Base-by-base conservation (phyloP, 2,113 vertebrate genomes). In the Phoxinus phoxinus region DNA sequence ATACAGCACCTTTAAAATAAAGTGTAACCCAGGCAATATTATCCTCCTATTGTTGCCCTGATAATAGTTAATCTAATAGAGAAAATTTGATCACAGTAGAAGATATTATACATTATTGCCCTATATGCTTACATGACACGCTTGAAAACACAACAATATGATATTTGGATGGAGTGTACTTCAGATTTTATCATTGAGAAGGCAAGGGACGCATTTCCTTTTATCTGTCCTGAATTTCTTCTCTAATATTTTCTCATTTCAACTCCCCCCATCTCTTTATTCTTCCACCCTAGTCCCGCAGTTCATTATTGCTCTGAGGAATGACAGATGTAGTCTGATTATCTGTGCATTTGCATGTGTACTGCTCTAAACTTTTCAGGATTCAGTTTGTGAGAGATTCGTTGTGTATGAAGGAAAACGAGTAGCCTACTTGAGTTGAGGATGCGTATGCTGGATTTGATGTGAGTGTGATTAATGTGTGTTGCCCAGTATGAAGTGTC, bases 401-500 rank as follows among this genome's bases (percentile, higher is more conserved):
- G 5, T 17, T 61, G 75, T 79, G 61, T 35, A 25, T 19, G 30
- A 25, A 74, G n/a, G 12, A 46, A 46, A 44, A 48, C 23, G 7
- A 74, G 11, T 27, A 41, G 41, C 8, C 41, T 9, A 27, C 23
- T 74, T 27, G 41, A 27, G 41, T 74, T 46, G n/a, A 74, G 72
- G 21, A 41, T 41, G 35, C 21, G 13, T 41, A n/a, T 12, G 35
- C 35, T 72, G 69, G 35, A 8, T 46, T 46, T 46, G 71, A 73
- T 35, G 71, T 53, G 53, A 17, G 59, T 67, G 72, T 81, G 79
- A 82, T 83, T 27, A 69, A 83, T 73, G 82, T 65, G 35, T 27
- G 79, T 63, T 67, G 80, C 83, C 80, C 72, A 30, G 71, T 63
- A 6, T 69, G 85, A 86, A 37, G 79, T 83, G 93, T 89, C 88